phyloP scores from a whole-genome alignment of 2,888 invertebrate genomes.

The Sinopyrophorus schimmeli region DNA sequence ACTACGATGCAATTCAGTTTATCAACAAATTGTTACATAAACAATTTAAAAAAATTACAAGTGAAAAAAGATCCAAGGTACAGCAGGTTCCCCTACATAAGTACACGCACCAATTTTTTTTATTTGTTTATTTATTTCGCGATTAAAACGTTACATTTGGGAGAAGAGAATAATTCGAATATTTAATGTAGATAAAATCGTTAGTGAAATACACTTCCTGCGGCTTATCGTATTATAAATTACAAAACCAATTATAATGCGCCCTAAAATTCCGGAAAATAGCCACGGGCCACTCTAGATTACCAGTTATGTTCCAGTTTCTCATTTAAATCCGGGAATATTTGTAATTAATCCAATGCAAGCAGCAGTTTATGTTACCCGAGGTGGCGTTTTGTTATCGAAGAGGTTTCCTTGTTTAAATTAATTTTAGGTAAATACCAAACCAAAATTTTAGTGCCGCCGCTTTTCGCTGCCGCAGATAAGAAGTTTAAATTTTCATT shows the following conservation, averaged over 20 bases:
- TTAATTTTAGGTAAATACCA: slow-evolving; percentile 20
- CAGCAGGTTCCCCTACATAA: no score
- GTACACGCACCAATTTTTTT: no score
- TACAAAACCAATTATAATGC: slow-evolving; percentile 24
- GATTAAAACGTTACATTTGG: no score
- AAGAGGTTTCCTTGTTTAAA: slow-evolving; percentile 17
- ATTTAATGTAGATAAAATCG: slow-evolving; percentile 26
- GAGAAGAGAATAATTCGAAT: slow-evolving; percentile 14
- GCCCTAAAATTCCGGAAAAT: slow-evolving; percentile 22
- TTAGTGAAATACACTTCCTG: slow-evolving; percentile 24
- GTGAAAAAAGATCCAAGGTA: no score
- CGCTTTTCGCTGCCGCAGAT: no score
- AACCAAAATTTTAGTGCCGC: no score
- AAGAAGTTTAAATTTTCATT: no score
- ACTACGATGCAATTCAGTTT: no score
- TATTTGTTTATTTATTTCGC: no score
- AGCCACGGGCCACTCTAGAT: slow-evolving; percentile 24
- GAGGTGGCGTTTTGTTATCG: slow-evolving; percentile 18
- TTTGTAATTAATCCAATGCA: slow-evolving; percentile 26
- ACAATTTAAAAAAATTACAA: no score
- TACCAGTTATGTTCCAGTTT: slow-evolving; percentile 25
- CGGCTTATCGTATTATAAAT: slow-evolving; percentile 26
- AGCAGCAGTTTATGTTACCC: slow-evolving; percentile 20
- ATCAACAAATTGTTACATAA: no score
- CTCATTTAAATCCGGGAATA: slow-evolving; percentile 27